Base-by-base conservation (phyloP, 2,797 vertebrate species). In the Chaunax sp. region DNA sequence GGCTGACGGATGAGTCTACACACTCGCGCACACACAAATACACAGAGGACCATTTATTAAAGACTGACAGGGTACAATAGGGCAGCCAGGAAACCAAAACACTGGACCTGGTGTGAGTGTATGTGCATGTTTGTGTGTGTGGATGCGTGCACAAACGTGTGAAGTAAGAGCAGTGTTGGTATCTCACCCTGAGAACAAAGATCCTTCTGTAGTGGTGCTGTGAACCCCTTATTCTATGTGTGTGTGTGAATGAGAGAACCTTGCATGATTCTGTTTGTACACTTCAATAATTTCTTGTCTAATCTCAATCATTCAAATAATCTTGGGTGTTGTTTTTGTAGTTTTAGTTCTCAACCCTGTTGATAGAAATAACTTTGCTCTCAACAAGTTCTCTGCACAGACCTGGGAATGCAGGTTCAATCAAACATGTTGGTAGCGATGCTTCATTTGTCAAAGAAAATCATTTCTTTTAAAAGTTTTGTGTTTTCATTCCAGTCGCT, bases 21-120 rank as follows among this genome's bases (percentile, higher is more conserved):
- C 80, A 76, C 80, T 45, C 68, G 37, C 72, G 62, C 38, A 64
- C 45, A 86, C 77, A 82, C 78, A 83, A 79, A 90, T 75, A 84
- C 88, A 91, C 90, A 89, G 83, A 88, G 90, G 85, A 83, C 83
- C 85, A 91, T 91, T 90, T 91, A 90, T 90, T 91, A 90, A 86
- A 87, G 89, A 80, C 87, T 87, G 83, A 84, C 85, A 89, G 75
- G 72, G 72, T 80, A 90, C 89, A 92, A 92, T 88, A 85, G 86
- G 85, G 80, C 69, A 61, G 89, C 85, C 86, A 88, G 88, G 87
- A 92, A 92, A 90, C 89, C 89, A 90, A 89, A 90, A 90, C 89
- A 90, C 82, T 83, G 79, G 84, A 81, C 80, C 65, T 81, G 85
- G 78, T 89, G 78, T 81, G 76, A 68, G 80, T 74, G 62, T 75